Conservation (phyloP, 2,113 vertebrate species). For the Gallinago media region DNA sequence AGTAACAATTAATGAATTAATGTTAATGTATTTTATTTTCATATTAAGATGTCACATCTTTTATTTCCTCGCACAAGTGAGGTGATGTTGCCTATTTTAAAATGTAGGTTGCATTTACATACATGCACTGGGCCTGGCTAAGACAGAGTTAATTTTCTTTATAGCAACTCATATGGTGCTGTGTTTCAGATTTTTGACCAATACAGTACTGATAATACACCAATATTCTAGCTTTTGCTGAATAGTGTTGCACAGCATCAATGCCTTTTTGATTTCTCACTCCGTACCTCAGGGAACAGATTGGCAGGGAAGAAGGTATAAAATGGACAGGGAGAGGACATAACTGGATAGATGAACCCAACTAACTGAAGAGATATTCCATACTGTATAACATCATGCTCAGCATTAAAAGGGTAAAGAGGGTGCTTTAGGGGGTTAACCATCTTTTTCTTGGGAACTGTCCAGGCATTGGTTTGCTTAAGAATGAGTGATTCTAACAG, state of each 20-base stretch:
- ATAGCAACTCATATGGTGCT: not conserved
- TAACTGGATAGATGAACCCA: not conserved
- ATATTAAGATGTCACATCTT: not conserved
- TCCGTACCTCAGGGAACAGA: not conserved
- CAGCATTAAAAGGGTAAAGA: not conserved
- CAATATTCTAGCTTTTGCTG: not conserved
- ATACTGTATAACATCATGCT: not conserved
- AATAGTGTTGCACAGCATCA: not conserved
- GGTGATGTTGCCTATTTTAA: not conserved
- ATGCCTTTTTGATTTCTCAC: not conserved
- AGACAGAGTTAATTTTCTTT: not conserved
- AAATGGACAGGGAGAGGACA: not conserved
- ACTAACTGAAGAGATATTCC: not conserved
- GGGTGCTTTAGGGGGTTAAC: rapidly evolving
- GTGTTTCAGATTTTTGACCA: not conserved
- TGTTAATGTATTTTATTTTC: not conserved
- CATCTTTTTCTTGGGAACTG: not conserved
- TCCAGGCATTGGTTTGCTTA: rapidly evolving
- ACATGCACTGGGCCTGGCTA: not conserved
- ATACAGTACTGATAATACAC: not conserved
- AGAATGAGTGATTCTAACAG: not conserved
- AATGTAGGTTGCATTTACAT: not conserved
- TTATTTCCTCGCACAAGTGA: not conserved
- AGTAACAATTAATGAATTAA: not conserved
- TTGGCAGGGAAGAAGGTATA: rapidly evolving